phyloP scores from a whole-genome alignment of 2,888 invertebrate genomes.

The Buathra laborator region DNA sequence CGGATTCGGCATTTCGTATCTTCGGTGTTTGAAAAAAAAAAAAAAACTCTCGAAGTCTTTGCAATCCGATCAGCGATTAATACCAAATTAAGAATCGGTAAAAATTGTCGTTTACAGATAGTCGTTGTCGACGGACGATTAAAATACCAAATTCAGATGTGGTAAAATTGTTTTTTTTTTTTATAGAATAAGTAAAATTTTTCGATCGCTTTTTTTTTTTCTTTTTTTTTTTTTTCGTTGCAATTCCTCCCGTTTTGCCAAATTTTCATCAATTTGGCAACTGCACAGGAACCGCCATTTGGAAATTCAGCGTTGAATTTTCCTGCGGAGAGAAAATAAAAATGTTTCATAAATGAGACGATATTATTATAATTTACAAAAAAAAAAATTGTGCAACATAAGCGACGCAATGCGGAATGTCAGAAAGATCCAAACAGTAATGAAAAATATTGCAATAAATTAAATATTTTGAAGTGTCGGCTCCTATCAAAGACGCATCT shows the following conservation, averaged over 20 bases:
- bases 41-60: not conserved
- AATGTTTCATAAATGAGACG: not conserved
- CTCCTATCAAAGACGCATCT: too few species aligned
- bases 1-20: constrained; percentile 60
- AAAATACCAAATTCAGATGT: not conserved
- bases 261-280: constrained; percentile 33
- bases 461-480: too few species aligned
- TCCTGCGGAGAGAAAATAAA: constrained; percentile 9
- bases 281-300: not conserved
- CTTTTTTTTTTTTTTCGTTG: not conserved
- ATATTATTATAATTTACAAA: too few species aligned
- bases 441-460: too few species aligned
- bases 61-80: not conserved
- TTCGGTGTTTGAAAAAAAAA: not conserved
- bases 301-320: constrained; percentile 19
- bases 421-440: too few species aligned
- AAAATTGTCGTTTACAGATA: not conserved
- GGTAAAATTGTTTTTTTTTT: not conserved
- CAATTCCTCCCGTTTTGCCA: constrained; percentile 24
- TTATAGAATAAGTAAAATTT: too few species aligned
- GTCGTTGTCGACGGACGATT: not conserved
- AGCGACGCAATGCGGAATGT: too few species aligned
- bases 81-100: not conserved
- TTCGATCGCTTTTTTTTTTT: not conserved
- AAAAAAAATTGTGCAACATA: too few species aligned